Evolutionary conservation across 2,888 invertebrate genomes (phyloP), one percentile per base, ranked within the genome.

Genomic region (Eupithecia inturbata): DNA sequence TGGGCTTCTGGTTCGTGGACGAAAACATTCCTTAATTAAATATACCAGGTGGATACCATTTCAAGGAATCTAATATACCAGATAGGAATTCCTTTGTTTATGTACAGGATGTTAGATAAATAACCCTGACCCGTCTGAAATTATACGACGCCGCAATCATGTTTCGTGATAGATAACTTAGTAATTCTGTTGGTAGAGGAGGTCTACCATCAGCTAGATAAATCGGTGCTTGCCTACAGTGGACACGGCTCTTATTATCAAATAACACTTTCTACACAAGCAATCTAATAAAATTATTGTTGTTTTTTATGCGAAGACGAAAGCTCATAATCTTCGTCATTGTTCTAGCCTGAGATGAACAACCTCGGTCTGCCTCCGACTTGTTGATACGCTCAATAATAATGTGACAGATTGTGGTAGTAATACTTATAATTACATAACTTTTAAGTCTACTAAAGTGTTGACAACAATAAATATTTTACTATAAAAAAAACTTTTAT

Each of bases 11-110:
- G 82, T 83, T 82, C 81, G 82, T 69, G 67, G 57, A 81, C 85
- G 84, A 88, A 89, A 90, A 90, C 88, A 89, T 87, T 83, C 86
- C 88, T 90, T 91, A 91, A 91, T 91, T 91, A 90, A 91, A 90
- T 90, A 85, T 87, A 82, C 82, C 81, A 78, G 90, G 90, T 90
- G 87, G 85, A 83, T 82, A 84, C 82, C 81, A 79, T 80, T 82
- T 80, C 83, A 81, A 79, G 82, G 81, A 85, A 88, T 90, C 88
- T 89, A 89, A 90, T 89, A 89, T 84, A 85, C 83, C 81, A 80
- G 84, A 87, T 85, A 84, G 85, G 83, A 87, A 87, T 89, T 86
- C 80, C 82, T 84, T 87, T 88, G 85, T 53, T 22, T 53, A 82
- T 86, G 79, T 77, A 78, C 74, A 81, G 75, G 72, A 66, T 62